Evolutionary conservation across 2,113 vertebrate genomes (phyloP).

Genomic region (Pseudorhombus dupliciocellatus): DNA sequence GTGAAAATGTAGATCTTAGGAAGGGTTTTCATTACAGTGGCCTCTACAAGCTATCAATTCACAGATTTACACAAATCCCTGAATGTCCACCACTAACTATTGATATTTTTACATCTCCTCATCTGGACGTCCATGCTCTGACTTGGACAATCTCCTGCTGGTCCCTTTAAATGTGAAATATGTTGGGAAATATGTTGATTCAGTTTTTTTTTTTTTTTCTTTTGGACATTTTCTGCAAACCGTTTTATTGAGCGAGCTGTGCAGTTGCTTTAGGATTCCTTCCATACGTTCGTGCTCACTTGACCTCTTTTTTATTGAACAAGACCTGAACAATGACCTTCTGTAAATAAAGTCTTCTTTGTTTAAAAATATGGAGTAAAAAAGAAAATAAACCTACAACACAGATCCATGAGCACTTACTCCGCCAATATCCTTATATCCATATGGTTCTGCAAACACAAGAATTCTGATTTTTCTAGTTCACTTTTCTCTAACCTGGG

Average conservation of each 20-base stretch:
- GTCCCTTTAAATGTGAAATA: too few species aligned
- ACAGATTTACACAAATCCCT: background rate
- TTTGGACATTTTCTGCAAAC: too few species aligned
- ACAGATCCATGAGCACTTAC: slow-evolving; percentile 13
- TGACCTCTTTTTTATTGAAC: background rate
- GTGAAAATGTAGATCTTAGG: background rate
- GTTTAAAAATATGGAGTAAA: background rate
- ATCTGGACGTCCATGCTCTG: too few species aligned
- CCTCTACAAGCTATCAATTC: background rate
- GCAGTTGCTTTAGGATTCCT: too few species aligned
- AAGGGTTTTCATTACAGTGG: background rate
- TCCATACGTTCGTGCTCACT: too few species aligned
- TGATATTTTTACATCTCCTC: slow-evolving; percentile 9
- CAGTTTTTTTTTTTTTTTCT: too few species aligned
- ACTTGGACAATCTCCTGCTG: too few species aligned
- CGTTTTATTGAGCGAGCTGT: too few species aligned
- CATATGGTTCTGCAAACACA: slow-evolving; percentile 34
- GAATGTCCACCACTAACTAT: background rate
- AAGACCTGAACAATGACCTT: background rate
- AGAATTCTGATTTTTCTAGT: slow-evolving; percentile 20
- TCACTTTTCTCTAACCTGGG: slow-evolving; percentile 8
- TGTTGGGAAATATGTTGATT: too few species aligned
- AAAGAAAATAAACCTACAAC: background rate
- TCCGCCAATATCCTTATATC: slow-evolving; percentile 32
- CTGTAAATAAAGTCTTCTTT: background rate